Percentiles rank a stretch among this genome's conserved stretches.
Conservation (phyloP, 1,140 invertebrate genomes). For the Zelostemma sp. region DNA sequence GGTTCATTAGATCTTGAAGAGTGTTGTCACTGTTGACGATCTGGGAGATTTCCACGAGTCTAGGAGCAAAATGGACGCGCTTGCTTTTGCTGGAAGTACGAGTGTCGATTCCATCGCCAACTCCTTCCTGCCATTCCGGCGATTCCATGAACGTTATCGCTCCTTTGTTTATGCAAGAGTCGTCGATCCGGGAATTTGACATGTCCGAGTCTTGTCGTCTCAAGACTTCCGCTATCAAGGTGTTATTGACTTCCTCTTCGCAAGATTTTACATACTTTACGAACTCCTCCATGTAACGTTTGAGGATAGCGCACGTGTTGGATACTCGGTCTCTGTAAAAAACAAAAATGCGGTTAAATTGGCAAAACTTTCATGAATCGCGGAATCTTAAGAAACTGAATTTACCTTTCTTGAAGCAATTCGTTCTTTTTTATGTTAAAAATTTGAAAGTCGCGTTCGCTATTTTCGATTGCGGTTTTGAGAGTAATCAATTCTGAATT, state of each 20-base stretch:
- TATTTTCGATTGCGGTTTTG: constrained; percentile 33
- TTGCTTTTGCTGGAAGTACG: constrained; percentile 59
- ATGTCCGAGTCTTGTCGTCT: constrained; percentile 58
- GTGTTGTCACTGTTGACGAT: constrained; percentile 72
- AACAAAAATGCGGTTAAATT: not conserved
- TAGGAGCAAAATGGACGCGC: constrained; percentile 78
- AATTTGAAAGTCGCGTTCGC: constrained; percentile 4
- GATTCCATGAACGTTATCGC: constrained; percentile 30
- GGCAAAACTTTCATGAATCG: not conserved
- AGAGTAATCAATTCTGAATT: constrained; percentile 48
- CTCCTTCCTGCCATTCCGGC: constrained; percentile 21
- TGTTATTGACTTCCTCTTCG: constrained; percentile 83
- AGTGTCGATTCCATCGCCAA: not conserved
- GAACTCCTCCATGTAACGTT: constrained; percentile 75
- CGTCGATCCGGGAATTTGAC: constrained; percentile 24
- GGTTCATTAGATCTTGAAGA: constrained; percentile 53
- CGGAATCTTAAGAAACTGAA: not conserved
- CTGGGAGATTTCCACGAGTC: constrained; percentile 75
- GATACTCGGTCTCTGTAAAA: constrained; percentile 74
- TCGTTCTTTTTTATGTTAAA: constrained; percentile 15
- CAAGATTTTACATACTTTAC: constrained; percentile 79
- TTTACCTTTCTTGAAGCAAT: constrained; percentile 54
- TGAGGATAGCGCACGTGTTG: constrained; percentile 72
- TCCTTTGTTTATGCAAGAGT: constrained; percentile 5
- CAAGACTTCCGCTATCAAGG: constrained; percentile 76